These are phyloP conservation scores for Saimiri boliviensis DNA, from an alignment of 2,113 vertebrate genomes.

Conservation along the genomic window DNA sequence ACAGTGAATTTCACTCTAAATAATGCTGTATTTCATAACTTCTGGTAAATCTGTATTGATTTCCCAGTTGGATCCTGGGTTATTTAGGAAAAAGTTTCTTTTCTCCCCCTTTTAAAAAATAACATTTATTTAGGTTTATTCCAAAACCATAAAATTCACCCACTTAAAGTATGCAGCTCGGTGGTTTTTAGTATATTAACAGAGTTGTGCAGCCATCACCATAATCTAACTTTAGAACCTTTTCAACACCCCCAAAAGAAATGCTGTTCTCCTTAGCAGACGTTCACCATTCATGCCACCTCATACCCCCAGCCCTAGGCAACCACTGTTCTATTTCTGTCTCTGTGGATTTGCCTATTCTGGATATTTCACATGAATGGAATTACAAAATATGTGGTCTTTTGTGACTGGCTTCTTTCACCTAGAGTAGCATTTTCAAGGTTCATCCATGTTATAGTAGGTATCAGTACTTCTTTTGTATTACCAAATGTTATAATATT, in stretches of 20 bases:
- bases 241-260: background rate
- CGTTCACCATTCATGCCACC: background rate
- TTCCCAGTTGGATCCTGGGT: background rate
- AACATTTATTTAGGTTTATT: background rate
- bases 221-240: conserved; percentile 23
- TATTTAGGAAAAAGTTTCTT: conserved; percentile 2
- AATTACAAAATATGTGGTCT: conserved; percentile 16
- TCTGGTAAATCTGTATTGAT: conserved; percentile 5
- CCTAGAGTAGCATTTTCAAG: background rate
- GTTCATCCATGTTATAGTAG: background rate
- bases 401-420: background rate
- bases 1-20: background rate
- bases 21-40: background rate
- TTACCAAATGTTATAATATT: background rate
- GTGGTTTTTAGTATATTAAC: background rate
- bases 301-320: background rate
- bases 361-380: background rate
- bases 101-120: background rate
- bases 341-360: background rate
- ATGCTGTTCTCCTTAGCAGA: background rate
- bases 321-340: background rate
- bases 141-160: background rate
- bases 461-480: background rate
- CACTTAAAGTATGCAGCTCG: background rate
- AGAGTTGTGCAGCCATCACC: background rate